A percentile compares a stretch with the other conserved stretches of the same genome.
These are phyloP conservation scores for Drosophila biarmipes DNA, from an alignment of 1,140 invertebrate genomes.

Conservation along the genomic window DNA sequence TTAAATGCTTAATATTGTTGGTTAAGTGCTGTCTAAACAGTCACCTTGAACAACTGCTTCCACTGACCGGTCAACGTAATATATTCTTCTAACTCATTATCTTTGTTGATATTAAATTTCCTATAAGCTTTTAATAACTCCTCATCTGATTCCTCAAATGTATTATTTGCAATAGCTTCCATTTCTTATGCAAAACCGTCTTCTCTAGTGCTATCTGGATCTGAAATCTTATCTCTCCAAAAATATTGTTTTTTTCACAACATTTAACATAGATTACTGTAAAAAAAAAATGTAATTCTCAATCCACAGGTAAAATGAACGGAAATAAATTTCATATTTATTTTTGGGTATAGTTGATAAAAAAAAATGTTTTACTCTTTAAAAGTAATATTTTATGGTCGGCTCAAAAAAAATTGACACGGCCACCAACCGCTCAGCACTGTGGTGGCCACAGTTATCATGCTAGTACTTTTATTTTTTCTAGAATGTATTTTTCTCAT, in stretches of 20 bases:
- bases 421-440: no score
- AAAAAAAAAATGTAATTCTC: no score
- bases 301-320: no score
- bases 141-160: neutral
- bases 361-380: neutral
- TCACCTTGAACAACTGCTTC: no score
- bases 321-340: neutral
- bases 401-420: no score
- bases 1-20: neutral
- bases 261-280: no score
- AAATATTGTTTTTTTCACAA: neutral
- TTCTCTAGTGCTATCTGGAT: neutral
- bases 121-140: neutral
- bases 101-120: neutral
- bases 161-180: neutral
- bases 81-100: neutral
- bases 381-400: neutral
- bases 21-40: no score
- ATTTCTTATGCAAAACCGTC: neutral
- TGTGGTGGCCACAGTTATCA: no score
- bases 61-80: neutral
- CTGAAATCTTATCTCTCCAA: neutral
- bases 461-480: no score
- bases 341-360: neutral
- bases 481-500: no score